Conservation (phyloP, 2,888 invertebrate genomes). For the Pammene fasciana region DNA sequence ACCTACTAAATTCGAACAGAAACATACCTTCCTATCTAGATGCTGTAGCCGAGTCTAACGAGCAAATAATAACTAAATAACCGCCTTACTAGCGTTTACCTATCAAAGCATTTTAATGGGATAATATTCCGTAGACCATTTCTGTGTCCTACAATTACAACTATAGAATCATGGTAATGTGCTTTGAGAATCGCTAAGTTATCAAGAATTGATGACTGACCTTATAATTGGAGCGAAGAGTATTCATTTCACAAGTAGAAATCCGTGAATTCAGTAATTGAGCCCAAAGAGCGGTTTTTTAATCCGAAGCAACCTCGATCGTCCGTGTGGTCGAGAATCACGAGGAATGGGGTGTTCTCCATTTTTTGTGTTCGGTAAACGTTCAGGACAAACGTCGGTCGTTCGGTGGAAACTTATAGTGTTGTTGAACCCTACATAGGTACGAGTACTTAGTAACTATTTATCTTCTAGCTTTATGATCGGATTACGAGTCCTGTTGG, state of each 20-base stretch:
- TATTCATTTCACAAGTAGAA: slow-evolving; percentile 48
- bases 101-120: slow-evolving; percentile 26
- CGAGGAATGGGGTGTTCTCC: neutral
- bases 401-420: too few species aligned
- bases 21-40: slow-evolving; percentile 16
- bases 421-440: too few species aligned
- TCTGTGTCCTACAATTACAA: neutral
- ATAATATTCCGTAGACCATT: slow-evolving; percentile 4
- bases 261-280: slow-evolving; percentile 17
- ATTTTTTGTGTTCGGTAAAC: neutral
- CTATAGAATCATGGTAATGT: neutral
- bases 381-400: too few species aligned
- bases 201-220: slow-evolving; percentile 20
- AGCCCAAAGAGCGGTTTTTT: slow-evolving; percentile 32
- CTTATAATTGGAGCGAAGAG: slow-evolving; percentile 51
- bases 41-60: slow-evolving; percentile 42
- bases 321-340: slow-evolving; percentile 7
- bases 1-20: slow-evolving; percentile 17
- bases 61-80: slow-evolving; percentile 44
- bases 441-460: too few species aligned
- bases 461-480: too few species aligned
- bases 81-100: slow-evolving; percentile 27
- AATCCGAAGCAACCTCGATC: slow-evolving; percentile 17
- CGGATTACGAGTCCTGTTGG: neutral
- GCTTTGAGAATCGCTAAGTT: slow-evolving; percentile 24